phyloP scores from a whole-genome alignment of 1,140 invertebrate genomes.

The Drosophila azteca region DNA sequence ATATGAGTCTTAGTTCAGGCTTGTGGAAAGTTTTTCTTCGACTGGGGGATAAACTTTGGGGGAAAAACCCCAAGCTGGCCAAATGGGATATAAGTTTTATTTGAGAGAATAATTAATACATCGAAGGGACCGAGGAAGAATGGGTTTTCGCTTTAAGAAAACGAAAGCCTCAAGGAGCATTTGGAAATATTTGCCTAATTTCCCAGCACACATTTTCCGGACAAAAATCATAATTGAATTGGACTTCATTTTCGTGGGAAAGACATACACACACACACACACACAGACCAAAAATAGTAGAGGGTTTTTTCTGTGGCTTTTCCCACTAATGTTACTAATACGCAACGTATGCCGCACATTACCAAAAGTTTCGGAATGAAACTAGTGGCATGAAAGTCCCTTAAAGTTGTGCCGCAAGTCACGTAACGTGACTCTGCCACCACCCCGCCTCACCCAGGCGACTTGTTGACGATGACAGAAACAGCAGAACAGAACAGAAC shows the following conservation, averaged over 20 bases:
- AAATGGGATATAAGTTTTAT: conserved; percentile 15
- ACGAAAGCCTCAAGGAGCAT: no score
- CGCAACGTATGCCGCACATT: conserved; percentile 52
- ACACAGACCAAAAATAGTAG: no score
- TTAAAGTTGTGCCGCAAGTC: conserved; percentile 39
- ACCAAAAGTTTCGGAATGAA: conserved; percentile 4
- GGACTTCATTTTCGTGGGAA: conserved; percentile 4
- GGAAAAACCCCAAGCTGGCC: neutral
- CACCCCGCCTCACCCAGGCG: neutral
- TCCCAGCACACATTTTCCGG: conserved; percentile 3
- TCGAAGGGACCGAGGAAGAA: neutral
- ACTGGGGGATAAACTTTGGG: neutral
- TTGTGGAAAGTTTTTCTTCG: conserved; percentile 4
- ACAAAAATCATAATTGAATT: conserved; percentile 33
- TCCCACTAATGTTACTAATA: conserved; percentile 54
- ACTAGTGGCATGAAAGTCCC: conserved; percentile 29
- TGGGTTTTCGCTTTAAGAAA: neutral
- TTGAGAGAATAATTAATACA: conserved; percentile 24
- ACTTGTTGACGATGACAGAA: conserved; percentile 53
- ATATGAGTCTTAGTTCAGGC: conserved; percentile 15
- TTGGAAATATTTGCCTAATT: conserved; percentile 14
- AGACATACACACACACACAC: no score
- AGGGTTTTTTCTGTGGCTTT: neutral
- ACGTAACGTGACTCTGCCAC: conserved; percentile 26
- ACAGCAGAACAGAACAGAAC: conserved; percentile 19